Evolutionary conservation across 2,797 vertebrate species (phyloP).

Genomic region (Myioborus melanocephalus): DNA sequence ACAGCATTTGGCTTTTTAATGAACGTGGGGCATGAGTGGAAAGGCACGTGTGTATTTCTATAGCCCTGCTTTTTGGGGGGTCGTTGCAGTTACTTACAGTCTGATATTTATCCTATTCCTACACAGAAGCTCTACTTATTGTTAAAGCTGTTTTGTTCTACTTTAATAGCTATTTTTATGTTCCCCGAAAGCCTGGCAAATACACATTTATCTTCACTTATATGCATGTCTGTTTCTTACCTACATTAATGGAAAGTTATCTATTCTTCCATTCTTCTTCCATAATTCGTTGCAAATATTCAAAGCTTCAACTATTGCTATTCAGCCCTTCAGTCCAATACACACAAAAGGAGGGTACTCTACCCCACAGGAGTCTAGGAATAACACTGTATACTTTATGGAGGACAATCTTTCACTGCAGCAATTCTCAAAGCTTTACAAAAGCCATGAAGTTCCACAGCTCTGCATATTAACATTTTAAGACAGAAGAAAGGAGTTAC

Average conservation of each 20-base stretch:
- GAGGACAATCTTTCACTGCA: not conserved
- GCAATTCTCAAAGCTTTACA: not conserved
- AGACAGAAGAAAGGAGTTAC: not conserved
- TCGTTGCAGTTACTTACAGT: not conserved
- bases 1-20: not conserved
- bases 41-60: not conserved
- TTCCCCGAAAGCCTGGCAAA: not conserved
- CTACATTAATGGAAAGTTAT: not conserved
- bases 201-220: not conserved
- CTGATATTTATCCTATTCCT: not conserved
- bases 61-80: not conserved
- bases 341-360: not conserved
- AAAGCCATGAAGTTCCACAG: not conserved
- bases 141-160: conserved; percentile 15
- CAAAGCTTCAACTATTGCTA: not conserved
- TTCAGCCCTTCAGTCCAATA: not conserved
- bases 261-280: not conserved
- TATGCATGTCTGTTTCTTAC: not conserved
- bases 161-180: conserved; percentile 5
- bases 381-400: not conserved
- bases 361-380: not conserved
- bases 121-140: not conserved
- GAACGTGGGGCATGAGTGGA: accelerated
- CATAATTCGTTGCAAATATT: not conserved
- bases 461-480: conserved; percentile 6